Base-by-base conservation (phyloP, 1,140 invertebrate genomes). In the Holotrichia oblita region DNA sequence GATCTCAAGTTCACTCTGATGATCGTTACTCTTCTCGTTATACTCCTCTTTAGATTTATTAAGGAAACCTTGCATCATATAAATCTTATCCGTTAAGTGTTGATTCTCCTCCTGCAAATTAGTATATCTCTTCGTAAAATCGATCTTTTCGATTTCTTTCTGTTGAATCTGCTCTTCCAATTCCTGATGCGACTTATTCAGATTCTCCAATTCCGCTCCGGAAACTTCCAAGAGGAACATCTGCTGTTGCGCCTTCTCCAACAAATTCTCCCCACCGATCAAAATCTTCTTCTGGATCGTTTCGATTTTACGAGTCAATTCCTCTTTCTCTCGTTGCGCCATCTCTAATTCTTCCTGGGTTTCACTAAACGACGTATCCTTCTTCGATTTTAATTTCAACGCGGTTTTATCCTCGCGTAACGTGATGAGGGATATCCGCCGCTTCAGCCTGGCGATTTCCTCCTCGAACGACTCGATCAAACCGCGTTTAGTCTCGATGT, bases 181-280 rank as follows among this genome's bases (percentile, higher is more conserved):
- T 76, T 94, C 90, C 80, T 94, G 91, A 86, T 99, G 97, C 79
- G 93, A 93, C 69, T 93, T 90, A 77, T 94, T 92, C 55, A 96
- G 88, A 80, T 93, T 91, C 82, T 98, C 94, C 69, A 99, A 88
- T 48, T 99, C 97, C 55, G 90, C 89, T 14, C 95, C 93, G 0
- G 96, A 96, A 80, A 96, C 94, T 81, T 97, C 96, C n/a, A 99
- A 89, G 20, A 99, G 88, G 61, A 83, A 83, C 76, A 92, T 89
- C 81, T 99, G 96, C 85, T 99, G 97, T 87, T 99, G 96, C 0
- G 97, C 97, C 86, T 99, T 99, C 85, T 99, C 97, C 78, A 99
- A 89, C 9, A 99, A 89, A 90, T 99, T 99, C 88, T 99, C 98
- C 0, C 98, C 98, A 0, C 98, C 98, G 6, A 99, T 94, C 27